Evolutionary conservation across 2,888 invertebrate species (phyloP).

Genomic region (Selenia dentaria): DNA sequence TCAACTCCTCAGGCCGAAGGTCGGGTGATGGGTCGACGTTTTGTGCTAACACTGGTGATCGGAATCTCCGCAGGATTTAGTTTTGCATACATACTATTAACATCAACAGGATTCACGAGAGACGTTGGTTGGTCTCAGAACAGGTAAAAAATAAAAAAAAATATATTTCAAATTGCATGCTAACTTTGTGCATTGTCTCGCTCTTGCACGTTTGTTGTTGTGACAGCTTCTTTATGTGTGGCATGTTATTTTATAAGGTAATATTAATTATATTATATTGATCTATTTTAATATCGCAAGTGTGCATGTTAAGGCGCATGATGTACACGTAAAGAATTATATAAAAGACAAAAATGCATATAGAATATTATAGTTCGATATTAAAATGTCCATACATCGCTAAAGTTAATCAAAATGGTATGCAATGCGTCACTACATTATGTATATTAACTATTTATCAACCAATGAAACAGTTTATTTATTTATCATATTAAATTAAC

Average conservation of each 20-base stretch:
- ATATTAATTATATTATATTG: background rate
- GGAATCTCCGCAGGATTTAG: slow-evolving; percentile 91
- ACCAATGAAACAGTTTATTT: too few species aligned
- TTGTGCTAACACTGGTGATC: slow-evolving; percentile 88
- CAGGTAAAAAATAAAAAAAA: slow-evolving; percentile 68
- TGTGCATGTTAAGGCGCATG: background rate
- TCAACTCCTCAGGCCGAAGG: slow-evolving; percentile 70
- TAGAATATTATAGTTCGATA: too few species aligned
- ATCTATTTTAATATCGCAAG: background rate
- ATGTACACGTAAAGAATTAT: too few species aligned
- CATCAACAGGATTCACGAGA: slow-evolving; percentile 80
- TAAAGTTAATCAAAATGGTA: too few species aligned
- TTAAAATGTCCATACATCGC: too few species aligned
- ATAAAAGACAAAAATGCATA: too few species aligned
- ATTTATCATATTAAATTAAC: too few species aligned
- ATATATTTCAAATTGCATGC: slow-evolving; percentile 35
- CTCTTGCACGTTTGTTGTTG: slow-evolving; percentile 15
- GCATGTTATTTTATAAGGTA: slow-evolving; percentile 9
- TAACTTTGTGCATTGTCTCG: slow-evolving; percentile 28
- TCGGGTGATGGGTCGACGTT: slow-evolving; percentile 87
- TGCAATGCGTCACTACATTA: too few species aligned
- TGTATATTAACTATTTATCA: too few species aligned
- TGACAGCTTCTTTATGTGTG: background rate
- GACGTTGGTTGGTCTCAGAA: slow-evolving; percentile 71
- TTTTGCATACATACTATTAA: slow-evolving; percentile 89